Evolutionary conservation across 2,113 vertebrate species (phyloP), one percentile per base, ranked within the genome.

Genomic region (Dicrurus megarhynchus): DNA sequence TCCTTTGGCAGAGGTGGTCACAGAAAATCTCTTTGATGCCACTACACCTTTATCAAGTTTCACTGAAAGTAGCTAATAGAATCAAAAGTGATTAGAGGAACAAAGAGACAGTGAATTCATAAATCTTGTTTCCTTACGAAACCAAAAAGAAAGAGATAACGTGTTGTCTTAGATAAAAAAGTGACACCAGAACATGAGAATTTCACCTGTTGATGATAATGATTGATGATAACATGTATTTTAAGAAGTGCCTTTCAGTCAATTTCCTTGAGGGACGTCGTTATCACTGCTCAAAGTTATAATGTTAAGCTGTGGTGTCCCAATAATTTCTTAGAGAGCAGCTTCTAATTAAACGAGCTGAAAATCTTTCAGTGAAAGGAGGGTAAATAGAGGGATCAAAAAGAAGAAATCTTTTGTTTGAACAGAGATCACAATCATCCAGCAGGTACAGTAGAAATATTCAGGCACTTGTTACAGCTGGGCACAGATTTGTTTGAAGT

Each of bases 361-460:
- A 68, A 56, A 92, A 59, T 81, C 73, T 69, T 75, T 37, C 61
- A 71, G 1, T 75, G 84, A 90, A 91, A 55, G 23, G 24, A 77
- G 39, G 56, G 77, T 56, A 95, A 91, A 93, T n/a, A 89, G 68
- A 44, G 61, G 37, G 91, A 87, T 93, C 59, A 68, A 81, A 91
- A 89, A 49, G 68, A 57, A 93, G 24, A 74, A 57, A 81, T 81
- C 42, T 84, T 93, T 87, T 93, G 68, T 96, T 96, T 87, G 86
- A 93, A 75, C 27, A 78, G 71, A 93, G 83, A 95, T 91, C 67
- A 74, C 60, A 84, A 44, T 74, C 91, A 33, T 33, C 52, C 27
- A 74, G 50, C 59, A 76, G 90, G 61, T 85, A 87, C 42, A 70
- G 50, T 1, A 53, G 78, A 79, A 80, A 53, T 20, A 50, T 77